Percentiles rank a stretch among this genome's conserved stretches.
Evolutionary conservation across 2,797 vertebrate species (phyloP).

Genomic region (Oryzias sinensis): DNA sequence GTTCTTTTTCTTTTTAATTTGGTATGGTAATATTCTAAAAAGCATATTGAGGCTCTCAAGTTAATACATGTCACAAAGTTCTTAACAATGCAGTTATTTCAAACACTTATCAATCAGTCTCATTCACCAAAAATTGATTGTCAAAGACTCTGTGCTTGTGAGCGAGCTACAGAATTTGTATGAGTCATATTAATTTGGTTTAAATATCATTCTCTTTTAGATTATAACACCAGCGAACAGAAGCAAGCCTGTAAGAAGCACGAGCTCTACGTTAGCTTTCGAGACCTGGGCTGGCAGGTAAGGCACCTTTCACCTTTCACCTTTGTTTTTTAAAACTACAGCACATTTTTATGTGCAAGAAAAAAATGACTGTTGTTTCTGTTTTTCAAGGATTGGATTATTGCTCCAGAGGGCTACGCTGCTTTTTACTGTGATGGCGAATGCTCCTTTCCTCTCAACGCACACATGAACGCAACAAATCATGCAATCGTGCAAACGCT

Average conservation of each 20-base stretch:
- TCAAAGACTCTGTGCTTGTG: no score
- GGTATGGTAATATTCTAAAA: no score
- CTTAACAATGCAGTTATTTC: no score
- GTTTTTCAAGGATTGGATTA: conserved; percentile 92
- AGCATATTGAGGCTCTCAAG: no score
- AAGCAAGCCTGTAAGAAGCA: conserved; percentile 99
- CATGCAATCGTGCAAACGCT: conserved; percentile 98
- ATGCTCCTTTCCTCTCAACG: conserved; percentile 98
- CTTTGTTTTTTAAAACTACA: not conserved
- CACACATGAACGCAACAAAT: conserved; percentile 99
- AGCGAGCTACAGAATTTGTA: not conserved
- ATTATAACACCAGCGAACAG: conserved; percentile 96
- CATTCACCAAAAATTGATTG: no score
- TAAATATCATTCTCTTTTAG: conserved; percentile 64
- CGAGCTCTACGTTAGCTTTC: conserved; percentile 98
- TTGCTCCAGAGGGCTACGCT: conserved; percentile 97
- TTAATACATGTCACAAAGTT: no score
- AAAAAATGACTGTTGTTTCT: not conserved
- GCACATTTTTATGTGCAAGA: not conserved
- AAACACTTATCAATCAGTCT: no score
- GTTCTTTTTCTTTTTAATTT: no score
- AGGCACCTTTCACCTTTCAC: conserved; percentile 14
- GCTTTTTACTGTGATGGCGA: conserved; percentile 99
- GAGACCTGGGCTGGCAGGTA: conserved; percentile 99
- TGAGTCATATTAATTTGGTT: not conserved